Conservation (phyloP, 2,888 invertebrate genomes). For the Epinotia demarniana region DNA sequence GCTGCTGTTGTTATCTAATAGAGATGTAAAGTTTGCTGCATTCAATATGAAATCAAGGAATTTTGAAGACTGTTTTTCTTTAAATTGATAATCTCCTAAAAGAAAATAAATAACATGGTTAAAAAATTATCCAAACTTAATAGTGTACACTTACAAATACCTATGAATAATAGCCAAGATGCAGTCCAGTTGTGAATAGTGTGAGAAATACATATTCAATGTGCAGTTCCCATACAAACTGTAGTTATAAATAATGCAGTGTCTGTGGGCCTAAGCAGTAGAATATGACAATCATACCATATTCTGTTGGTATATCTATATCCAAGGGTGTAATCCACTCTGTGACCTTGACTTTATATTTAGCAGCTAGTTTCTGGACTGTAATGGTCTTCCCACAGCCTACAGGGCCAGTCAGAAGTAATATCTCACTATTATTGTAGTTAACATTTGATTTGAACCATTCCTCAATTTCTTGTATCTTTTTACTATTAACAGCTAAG, state of each 20-base stretch:
- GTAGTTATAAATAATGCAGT: not conserved
- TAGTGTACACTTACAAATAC: not conserved
- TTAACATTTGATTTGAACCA: constrained; percentile 84
- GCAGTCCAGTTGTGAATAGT: no score
- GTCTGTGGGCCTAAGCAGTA: not conserved
- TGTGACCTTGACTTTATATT: constrained; percentile 84
- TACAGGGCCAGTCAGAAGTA: constrained; percentile 92
- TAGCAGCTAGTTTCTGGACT: constrained; percentile 86
- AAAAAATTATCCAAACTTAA: not conserved
- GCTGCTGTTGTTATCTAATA: constrained; percentile 80
- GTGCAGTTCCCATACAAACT: no score
- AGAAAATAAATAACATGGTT: constrained; percentile 46
- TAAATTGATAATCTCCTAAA: constrained; percentile 76
- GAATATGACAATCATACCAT: constrained; percentile 61
- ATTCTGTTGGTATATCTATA: constrained; percentile 84
- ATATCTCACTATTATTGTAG: constrained; percentile 76
- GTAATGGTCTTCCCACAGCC: constrained; percentile 94
- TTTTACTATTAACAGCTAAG: constrained; percentile 90
- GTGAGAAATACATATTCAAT: no score
- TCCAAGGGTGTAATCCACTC: constrained; percentile 95
- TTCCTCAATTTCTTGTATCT: constrained; percentile 88
- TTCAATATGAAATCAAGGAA: constrained; percentile 91
- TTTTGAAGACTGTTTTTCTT: constrained; percentile 86
- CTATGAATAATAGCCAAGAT: not conserved
- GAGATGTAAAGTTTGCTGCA: constrained; percentile 90